Percentiles rank a stretch among this genome's conserved stretches.
These are phyloP conservation scores for Zosterops hypoxanthus DNA, from an alignment of 2,113 vertebrate genomes.

Conservation along the genomic window DNA sequence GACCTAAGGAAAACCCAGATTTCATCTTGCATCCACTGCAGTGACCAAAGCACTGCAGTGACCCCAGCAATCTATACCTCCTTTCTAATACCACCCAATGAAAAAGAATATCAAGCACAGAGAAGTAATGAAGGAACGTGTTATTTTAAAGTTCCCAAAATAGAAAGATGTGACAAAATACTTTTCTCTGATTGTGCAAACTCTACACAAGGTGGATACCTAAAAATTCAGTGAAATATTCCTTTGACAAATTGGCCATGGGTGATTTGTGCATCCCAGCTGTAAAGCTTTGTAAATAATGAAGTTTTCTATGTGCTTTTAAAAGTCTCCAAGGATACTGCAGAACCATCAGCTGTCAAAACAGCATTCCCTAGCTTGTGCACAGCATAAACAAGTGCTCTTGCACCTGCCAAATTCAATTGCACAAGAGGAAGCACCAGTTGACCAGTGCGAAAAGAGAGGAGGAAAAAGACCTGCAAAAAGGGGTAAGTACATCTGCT, in stretches of 20 bases:
- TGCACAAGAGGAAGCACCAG: background rate
- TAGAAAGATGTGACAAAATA: background rate
- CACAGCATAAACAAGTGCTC: background rate
- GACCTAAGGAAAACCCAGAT: background rate
- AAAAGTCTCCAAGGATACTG: conserved; percentile 15
- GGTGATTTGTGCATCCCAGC: background rate
- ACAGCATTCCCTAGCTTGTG: background rate
- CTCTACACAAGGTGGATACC: background rate
- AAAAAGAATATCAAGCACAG: background rate
- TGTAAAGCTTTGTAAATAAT: conserved; percentile 14
- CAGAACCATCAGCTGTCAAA: conserved; percentile 7
- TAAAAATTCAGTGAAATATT: background rate
- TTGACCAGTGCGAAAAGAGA: background rate
- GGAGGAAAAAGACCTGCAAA: background rate
- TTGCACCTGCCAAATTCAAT: background rate
- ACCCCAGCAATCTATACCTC: rapidly evolving
- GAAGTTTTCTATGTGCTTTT: conserved; percentile 7
- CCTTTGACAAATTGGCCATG: background rate
- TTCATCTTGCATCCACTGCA: background rate
- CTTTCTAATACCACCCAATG: background rate
- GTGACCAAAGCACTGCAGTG: background rate
- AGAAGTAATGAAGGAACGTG: background rate
- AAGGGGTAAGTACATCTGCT: background rate
- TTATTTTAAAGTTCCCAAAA: background rate
- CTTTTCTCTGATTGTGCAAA: background rate